Base-by-base conservation (phyloP, 2,888 invertebrate species). In the Acleris laterana region DNA sequence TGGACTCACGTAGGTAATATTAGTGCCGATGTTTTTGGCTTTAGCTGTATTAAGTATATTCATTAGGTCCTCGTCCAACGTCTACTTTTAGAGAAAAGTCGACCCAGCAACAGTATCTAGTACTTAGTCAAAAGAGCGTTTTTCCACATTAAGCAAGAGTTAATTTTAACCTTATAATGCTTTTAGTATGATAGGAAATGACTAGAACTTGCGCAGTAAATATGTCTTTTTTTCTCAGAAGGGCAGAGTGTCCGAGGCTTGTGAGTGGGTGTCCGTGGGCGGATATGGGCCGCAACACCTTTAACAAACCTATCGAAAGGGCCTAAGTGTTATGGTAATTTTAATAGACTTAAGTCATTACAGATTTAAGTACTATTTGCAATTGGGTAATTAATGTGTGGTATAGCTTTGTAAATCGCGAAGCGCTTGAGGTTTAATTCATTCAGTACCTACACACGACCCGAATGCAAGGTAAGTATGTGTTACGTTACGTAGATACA, bases 321-420 rank as follows among this genome's bases (percentile, higher is more conserved):
- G 50, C 59, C n/a, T 17, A 60, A 50, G n/a, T 11, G 22, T 50
- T 25, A 32, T 16, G 11, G n/a, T n/a, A n/a, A 42, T 22, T 38
- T 17, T n/a, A 38, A 38, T n/a, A n/a, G 20, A 60, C 38, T 22
- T 51, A 17, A 5, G 50, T n/a, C 59, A 17, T 51, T 42, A 66
- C 67, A 71, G 72, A 73, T 74, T 70, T 75, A 72, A 80, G 79
- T 78, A 75, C 75, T 84, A 77, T 84, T 85, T 83, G 81, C 80
- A 79, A 85, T 87, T 83, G 78, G 81, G 78, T 82, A 85, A 85
- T 85, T 84, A 87, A 82, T 82, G 80, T 80, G 80, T 77, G 77
- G 75, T 75, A 73, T 73, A 76, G 69, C 66, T 63, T 71, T 49
- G 58, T 20, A 20, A 59, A 38, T 16, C 19, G 32, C 25, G 5